These are phyloP conservation scores for Heliconius nattereri DNA, from an alignment of 1,140 invertebrate species.

Conservation along the genomic window DNA sequence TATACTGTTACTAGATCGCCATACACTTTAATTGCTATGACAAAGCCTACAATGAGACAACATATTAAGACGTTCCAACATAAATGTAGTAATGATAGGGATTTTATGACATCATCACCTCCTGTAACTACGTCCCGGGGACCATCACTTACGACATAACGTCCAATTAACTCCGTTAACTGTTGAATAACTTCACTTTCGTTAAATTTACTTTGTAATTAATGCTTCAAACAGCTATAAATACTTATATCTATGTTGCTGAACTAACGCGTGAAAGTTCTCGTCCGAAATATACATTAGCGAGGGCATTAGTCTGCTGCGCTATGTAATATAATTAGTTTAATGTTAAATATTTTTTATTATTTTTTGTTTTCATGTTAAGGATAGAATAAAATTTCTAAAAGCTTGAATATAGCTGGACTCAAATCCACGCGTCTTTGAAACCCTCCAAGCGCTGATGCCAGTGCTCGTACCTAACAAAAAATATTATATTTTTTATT, in stretches of 20 bases:
- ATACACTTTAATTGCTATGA: neutral
- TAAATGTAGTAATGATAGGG: slow-evolving; percentile 42
- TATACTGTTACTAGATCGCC: neutral
- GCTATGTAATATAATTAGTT: slow-evolving; percentile 8
- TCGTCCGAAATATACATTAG: slow-evolving; percentile 12
- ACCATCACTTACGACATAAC: slow-evolving; percentile 60
- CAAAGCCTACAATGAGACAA: neutral
- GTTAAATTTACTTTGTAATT: slow-evolving; percentile 29
- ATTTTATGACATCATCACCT: slow-evolving; percentile 51
- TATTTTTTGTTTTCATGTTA: neutral
- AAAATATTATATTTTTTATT: no score
- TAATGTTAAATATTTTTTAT: neutral
- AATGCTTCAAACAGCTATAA: slow-evolving; percentile 11
- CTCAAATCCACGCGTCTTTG: no score
- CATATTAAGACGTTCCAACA: slow-evolving; percentile 28
- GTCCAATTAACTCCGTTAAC: slow-evolving; percentile 56
- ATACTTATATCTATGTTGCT: slow-evolving; percentile 7
- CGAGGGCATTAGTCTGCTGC: neutral
- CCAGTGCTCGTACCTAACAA: no score
- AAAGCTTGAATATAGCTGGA: no score
- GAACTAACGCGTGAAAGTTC: slow-evolving; percentile 12
- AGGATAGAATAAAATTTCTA: no score
- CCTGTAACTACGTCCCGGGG: slow-evolving; percentile 49
- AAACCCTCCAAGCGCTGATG: no score
- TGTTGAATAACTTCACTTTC: slow-evolving; percentile 47